Evolutionary conservation across 1,140 invertebrate genomes (phyloP).

Genomic region (Chironomus striatipennis): DNA sequence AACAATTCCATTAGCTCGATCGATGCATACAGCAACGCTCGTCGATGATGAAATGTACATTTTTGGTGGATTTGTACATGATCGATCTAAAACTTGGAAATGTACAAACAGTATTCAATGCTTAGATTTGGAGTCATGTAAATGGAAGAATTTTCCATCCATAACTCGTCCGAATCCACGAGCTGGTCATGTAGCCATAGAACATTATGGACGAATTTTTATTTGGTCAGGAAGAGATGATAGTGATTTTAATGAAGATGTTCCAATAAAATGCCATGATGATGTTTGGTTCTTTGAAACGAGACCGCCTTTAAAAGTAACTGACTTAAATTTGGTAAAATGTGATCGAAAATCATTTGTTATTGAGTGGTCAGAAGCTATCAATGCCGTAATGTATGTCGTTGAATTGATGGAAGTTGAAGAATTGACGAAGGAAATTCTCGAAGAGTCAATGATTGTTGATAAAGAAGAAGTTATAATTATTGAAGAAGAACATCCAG

Average conservation of each 20-base stretch:
- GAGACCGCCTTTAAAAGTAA: not conserved
- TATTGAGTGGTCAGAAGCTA: not conserved
- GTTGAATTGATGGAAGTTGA: not conserved
- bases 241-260: not conserved
- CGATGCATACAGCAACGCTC: conserved; percentile 87
- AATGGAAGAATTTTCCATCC: not conserved
- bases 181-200: not conserved
- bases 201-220: not conserved
- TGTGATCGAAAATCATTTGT: not conserved
- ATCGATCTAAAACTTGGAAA: not conserved
- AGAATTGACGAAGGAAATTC: not conserved
- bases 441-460: not conserved
- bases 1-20: conserved; percentile 79
- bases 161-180: not conserved
- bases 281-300: not conserved
- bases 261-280: not conserved
- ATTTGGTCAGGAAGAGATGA: not conserved
- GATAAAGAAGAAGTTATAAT: not conserved
- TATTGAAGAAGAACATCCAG: not conserved
- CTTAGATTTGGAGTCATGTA: not conserved
- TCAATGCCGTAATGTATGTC: not conserved
- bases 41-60: conserved; percentile 90
- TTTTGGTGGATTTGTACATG: conserved; percentile 71
- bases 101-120: not conserved
- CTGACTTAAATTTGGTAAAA: not conserved